phyloP scores from a whole-genome alignment of 2,888 invertebrate genomes.

The Dryobota labecula region DNA sequence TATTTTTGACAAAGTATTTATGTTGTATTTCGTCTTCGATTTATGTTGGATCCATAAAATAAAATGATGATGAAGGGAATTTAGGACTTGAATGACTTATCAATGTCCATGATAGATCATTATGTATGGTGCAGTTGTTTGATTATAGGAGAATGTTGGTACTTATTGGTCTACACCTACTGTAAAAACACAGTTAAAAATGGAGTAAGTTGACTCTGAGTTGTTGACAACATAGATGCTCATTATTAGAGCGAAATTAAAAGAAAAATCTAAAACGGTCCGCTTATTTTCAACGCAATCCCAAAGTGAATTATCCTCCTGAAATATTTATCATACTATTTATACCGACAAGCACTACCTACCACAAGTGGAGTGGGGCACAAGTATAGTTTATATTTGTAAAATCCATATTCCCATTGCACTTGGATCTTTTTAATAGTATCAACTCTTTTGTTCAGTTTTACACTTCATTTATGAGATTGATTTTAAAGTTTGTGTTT shows the following conservation, averaged over 20 bases:
- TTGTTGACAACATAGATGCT: not conserved
- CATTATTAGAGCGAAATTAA: not conserved
- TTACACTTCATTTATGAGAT: not conserved
- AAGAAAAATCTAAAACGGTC: slow-evolving; percentile 15
- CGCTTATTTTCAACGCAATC: slow-evolving; percentile 31
- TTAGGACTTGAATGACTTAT: not conserved
- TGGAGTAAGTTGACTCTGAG: not conserved
- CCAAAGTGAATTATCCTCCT: not conserved
- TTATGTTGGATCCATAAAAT: not conserved
- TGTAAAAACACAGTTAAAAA: not conserved
- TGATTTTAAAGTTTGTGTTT: not conserved
- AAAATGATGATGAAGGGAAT: not conserved
- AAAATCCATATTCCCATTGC: slow-evolving; percentile 10
- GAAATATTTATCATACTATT: slow-evolving; percentile 40
- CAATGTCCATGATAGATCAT: not conserved
- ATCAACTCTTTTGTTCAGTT: not conserved
- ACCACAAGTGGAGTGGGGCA: slow-evolving; percentile 3
- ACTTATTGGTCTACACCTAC: not conserved
- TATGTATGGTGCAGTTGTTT: not conserved
- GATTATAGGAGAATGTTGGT: not conserved
- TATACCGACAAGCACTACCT: slow-evolving; percentile 8
- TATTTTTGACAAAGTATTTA: slow-evolving; percentile 40
- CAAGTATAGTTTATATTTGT: slow-evolving; percentile 22
- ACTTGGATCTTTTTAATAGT: slow-evolving; percentile 13
- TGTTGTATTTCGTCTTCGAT: slow-evolving; percentile 9